Percentiles rank a stretch among this genome's conserved stretches.
phyloP scores from a whole-genome alignment of 2,113 vertebrate species.

The Cyanoliseus patagonus region DNA sequence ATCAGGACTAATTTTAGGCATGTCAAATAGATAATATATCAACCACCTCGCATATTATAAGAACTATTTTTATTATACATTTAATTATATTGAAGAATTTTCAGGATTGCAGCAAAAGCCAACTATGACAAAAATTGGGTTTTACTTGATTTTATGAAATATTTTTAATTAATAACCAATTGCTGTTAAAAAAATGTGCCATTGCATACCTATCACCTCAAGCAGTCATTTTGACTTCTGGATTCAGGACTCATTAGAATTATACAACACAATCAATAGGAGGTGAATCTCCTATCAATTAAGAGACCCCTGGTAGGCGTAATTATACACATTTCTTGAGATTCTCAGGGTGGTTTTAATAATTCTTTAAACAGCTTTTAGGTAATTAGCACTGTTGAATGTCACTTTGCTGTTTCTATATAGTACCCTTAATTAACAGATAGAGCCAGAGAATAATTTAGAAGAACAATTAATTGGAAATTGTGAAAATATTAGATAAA shows the following conservation, averaged over 20 bases:
- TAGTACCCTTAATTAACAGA: not conserved
- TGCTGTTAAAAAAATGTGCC: not conserved
- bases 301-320: not conserved
- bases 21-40: not conserved
- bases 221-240: not conserved
- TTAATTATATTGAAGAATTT: not conserved
- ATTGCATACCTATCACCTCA: not conserved
- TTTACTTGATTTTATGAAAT: not conserved
- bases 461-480: not conserved
- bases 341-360: not conserved
- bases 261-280: not conserved
- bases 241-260: not conserved
- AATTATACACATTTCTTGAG: not conserved
- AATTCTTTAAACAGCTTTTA: not conserved
- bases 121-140: fast-evolving
- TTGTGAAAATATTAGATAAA: not conserved
- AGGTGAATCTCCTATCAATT: not conserved
- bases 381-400: not conserved
- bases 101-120: not conserved
- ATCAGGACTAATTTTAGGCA: not conserved
- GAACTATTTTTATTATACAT: not conserved
- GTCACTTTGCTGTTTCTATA: not conserved
- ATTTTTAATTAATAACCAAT: not conserved
- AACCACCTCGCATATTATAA: not conserved
- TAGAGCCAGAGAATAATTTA: not conserved